These are phyloP conservation scores for Phaedon cochleariae DNA, from an alignment of 2,888 invertebrate genomes.

Conservation along the genomic window DNA sequence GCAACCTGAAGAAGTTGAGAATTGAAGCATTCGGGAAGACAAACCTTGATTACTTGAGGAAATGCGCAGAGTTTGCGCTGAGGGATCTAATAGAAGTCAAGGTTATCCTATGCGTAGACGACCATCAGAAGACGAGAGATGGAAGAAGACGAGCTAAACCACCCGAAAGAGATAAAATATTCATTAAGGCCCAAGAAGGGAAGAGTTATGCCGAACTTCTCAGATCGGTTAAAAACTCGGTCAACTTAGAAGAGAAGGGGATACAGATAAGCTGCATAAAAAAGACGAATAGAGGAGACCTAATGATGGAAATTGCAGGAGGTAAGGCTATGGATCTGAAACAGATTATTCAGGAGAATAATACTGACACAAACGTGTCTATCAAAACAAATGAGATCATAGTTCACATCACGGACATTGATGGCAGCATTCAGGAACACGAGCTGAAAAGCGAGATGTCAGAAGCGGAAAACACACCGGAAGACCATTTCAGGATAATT, in stretches of 20 bases:
- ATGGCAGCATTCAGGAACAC: slow-evolving; percentile 1
- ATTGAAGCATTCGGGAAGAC: background rate
- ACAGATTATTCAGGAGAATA: slow-evolving; percentile 9
- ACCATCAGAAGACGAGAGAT: background rate
- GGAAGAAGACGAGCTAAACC: background rate
- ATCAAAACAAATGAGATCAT: slow-evolving; percentile 5
- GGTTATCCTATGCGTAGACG: background rate
- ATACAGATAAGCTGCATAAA: slow-evolving; percentile 10
- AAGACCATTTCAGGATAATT: slow-evolving; percentile 3
- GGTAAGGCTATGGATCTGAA: slow-evolving; percentile 9
- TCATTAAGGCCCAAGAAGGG: slow-evolving; percentile 3
- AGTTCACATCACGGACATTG: slow-evolving; percentile 16
- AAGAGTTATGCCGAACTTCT: slow-evolving; percentile 9
- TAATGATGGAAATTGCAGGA: slow-evolving; percentile 14
- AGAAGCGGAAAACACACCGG: background rate
- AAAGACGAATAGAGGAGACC: slow-evolving; percentile 15
- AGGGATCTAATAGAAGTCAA: background rate
- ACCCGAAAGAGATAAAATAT: slow-evolving; percentile 2
- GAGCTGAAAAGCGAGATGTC: slow-evolving; percentile 6
- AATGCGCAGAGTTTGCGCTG: slow-evolving; percentile 2
- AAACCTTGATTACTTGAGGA: background rate
- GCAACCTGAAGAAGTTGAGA: background rate
- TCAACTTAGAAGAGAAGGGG: slow-evolving; percentile 16
- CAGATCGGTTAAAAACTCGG: slow-evolving; percentile 1
- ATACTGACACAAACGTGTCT: background rate